Evolutionary conservation across 2,797 vertebrate species (phyloP).

Genomic region (Channa striata): DNA sequence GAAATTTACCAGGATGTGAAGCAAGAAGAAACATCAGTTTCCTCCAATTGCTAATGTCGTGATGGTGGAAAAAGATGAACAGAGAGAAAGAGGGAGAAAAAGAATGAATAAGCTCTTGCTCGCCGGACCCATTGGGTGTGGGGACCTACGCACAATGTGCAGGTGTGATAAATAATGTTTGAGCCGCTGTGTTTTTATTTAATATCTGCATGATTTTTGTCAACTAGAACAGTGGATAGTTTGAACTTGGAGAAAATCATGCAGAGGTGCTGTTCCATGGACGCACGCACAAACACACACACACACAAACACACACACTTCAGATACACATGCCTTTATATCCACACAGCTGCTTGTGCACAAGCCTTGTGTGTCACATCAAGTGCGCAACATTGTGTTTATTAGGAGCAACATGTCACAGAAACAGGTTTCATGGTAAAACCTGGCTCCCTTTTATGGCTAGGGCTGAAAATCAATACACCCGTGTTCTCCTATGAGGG

Average conservation of each 20-base stretch:
- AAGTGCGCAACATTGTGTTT: conserved; percentile 60
- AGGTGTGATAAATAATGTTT: conserved; percentile 63
- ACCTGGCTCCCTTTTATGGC: conserved; percentile 69
- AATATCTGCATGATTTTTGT: conserved; percentile 42
- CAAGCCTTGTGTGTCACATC: conserved; percentile 61
- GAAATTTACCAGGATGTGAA: conserved; percentile 65
- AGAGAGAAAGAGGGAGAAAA: conserved; percentile 14
- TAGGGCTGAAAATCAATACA: conserved; percentile 76
- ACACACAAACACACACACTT: conserved; percentile 5
- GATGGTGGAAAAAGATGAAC: conserved; percentile 51
- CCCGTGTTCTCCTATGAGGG: conserved; percentile 62
- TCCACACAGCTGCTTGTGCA: conserved; percentile 27
- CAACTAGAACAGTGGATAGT: conserved; percentile 37
- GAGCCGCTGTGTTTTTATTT: conserved; percentile 42
- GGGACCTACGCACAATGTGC: conserved; percentile 49
- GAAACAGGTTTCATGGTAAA: conserved; percentile 78
- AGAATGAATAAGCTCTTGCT: conserved; percentile 35
- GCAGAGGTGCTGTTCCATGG: neutral
- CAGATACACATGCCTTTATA: conserved; percentile 38
- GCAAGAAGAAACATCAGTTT: conserved; percentile 59
- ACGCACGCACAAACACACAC: conserved; percentile 7
- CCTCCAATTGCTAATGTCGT: conserved; percentile 53
- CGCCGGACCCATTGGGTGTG: conserved; percentile 35
- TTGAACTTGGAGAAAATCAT: conserved; percentile 28
- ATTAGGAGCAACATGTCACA: conserved; percentile 76